Conservation (phyloP, 1,140 invertebrate genomes). For the Bombus waltoni region DNA sequence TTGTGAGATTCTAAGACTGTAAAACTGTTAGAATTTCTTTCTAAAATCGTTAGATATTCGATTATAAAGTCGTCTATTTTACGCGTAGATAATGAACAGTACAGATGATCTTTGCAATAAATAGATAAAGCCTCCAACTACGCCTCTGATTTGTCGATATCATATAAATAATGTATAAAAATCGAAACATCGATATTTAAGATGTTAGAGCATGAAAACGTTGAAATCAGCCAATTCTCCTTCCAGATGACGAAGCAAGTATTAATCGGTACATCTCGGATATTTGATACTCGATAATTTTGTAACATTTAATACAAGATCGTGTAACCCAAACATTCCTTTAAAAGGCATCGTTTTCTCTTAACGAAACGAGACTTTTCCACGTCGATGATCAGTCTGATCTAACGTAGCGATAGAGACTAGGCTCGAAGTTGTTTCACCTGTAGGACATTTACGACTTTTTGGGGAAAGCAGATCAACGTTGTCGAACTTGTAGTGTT, state of each 20-base stretch:
- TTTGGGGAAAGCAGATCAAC: constrained; percentile 1
- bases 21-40: too few relatives aligned
- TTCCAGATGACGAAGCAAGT: too few relatives aligned
- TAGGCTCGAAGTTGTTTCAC: background rate
- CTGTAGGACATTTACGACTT: background rate
- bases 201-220: too few relatives aligned
- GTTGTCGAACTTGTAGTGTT: background rate
- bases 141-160: too few relatives aligned
- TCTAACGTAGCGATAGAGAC: constrained; percentile 6
- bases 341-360: background rate
- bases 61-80: too few relatives aligned
- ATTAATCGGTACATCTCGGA: background rate
- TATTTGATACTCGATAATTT: background rate
- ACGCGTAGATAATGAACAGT: too few relatives aligned
- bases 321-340: background rate
- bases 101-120: too few relatives aligned
- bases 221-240: too few relatives aligned
- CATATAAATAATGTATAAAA: background rate
- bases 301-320: background rate
- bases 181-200: too few relatives aligned
- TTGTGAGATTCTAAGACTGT: too few relatives aligned
- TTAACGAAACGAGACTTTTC: background rate
- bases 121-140: too few relatives aligned
- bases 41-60: too few relatives aligned
- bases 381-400: background rate